These are phyloP conservation scores for Priapulus caudatus DNA, from an alignment of 2,888 invertebrate genomes.

Conservation along the genomic window DNA sequence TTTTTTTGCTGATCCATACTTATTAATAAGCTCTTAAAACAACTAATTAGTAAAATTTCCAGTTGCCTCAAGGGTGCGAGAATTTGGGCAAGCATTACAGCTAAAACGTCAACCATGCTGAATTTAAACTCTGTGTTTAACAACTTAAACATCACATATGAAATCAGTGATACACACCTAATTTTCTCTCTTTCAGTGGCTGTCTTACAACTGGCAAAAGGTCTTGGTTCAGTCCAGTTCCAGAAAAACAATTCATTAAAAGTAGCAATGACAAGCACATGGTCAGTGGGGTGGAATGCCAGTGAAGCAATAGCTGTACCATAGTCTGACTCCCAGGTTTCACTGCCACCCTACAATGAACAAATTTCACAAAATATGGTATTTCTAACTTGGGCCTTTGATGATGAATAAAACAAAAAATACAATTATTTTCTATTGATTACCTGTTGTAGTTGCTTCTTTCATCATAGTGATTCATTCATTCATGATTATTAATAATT, in stretches of 20 bases:
- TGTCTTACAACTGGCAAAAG: slow-evolving; percentile 60
- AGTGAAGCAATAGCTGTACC: slow-evolving; percentile 68
- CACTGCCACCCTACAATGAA: slow-evolving; percentile 66
- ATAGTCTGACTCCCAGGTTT: slow-evolving; percentile 60
- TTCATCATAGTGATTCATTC: slow-evolving; percentile 21
- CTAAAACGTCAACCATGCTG: too few relatives aligned
- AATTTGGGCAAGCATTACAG: too few relatives aligned
- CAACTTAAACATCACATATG: too few relatives aligned
- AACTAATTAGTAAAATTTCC: too few relatives aligned
- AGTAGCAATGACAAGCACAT: slow-evolving; percentile 70
- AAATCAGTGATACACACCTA: slow-evolving; percentile 48
- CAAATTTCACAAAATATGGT: too few relatives aligned
- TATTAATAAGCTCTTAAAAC: too few relatives aligned
- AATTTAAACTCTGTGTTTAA: too few relatives aligned
- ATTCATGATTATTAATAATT: slow-evolving; percentile 17
- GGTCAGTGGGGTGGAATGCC: slow-evolving; percentile 71
- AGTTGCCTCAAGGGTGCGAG: too few relatives aligned
- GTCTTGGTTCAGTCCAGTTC: slow-evolving; percentile 67
- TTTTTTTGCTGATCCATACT: too few relatives aligned
- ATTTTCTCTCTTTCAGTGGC: slow-evolving; percentile 65
- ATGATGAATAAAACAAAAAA: too few relatives aligned
- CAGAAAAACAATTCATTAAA: slow-evolving; percentile 73
- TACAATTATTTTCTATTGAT: too few relatives aligned
- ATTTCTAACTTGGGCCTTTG: too few relatives aligned
- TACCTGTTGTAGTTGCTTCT: background rate